phyloP scores from a whole-genome alignment of 2,113 vertebrate genomes.

The Solea solea region DNA sequence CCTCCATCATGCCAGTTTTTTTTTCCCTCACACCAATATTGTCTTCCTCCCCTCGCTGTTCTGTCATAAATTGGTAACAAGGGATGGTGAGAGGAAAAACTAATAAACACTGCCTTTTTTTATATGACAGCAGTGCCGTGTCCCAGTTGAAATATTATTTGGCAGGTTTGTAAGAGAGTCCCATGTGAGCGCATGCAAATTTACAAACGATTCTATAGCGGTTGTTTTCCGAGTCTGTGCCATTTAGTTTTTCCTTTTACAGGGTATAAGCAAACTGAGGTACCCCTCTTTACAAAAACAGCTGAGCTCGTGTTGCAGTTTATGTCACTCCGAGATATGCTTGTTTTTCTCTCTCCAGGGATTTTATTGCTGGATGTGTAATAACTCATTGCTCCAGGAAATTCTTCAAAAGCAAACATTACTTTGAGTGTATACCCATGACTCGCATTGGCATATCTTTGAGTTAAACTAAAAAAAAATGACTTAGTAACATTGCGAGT shows the following conservation, averaged over 20 bases:
- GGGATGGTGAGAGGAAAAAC: conserved; percentile 54
- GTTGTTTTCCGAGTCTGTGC: conserved; percentile 39
- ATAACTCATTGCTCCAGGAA: conserved; percentile 64
- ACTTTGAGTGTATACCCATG: conserved; percentile 52
- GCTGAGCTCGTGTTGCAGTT: conserved; percentile 54
- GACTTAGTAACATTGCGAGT: conserved; percentile 21
- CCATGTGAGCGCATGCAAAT: conserved; percentile 71
- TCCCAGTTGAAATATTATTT: conserved; percentile 63
- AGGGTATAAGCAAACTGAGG: conserved; percentile 15
- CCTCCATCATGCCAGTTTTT: conserved; percentile 48
- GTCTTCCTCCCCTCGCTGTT: conserved; percentile 25
- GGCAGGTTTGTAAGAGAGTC: conserved; percentile 52
- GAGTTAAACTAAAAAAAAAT: conserved; percentile 49
- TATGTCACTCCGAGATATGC: conserved; percentile 60
- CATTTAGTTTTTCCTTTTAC: conserved; percentile 53
- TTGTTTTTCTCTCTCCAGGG: conserved; percentile 61
- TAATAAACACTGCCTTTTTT: conserved; percentile 56
- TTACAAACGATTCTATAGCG: conserved; percentile 53
- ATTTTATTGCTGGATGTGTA: conserved; percentile 63
- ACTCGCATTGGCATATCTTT: conserved; percentile 39
- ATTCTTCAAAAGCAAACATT: conserved; percentile 68
- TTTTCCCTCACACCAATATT: conserved; percentile 26
- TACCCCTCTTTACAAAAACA: conserved; percentile 45
- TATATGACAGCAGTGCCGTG: conserved; percentile 40
- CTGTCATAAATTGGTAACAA: conserved; percentile 63